phyloP scores from a whole-genome alignment of 2,888 invertebrate species.

The Meloe dianella region DNA sequence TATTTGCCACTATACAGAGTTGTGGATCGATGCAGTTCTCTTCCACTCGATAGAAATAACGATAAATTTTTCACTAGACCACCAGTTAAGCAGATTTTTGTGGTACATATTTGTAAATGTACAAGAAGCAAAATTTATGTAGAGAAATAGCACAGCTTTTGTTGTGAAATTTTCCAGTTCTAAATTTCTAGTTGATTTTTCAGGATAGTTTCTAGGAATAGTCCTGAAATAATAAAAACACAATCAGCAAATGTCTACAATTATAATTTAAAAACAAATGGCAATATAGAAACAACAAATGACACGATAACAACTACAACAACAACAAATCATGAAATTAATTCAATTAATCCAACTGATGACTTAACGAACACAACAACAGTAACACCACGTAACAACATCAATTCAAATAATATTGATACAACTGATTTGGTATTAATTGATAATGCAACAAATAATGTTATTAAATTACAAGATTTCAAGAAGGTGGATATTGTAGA shows the following conservation, averaged over 20 bases:
- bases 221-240: slow-evolving; percentile 20
- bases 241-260: slow-evolving; percentile 26
- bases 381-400: slow-evolving; percentile 10
- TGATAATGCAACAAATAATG: slow-evolving; percentile 51
- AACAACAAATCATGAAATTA: slow-evolving; percentile 12
- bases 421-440: slow-evolving; percentile 46
- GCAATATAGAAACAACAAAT: slow-evolving; percentile 25
- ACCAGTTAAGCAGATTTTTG: too few relatives aligned
- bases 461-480: slow-evolving; percentile 49
- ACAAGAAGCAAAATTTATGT: not conserved
- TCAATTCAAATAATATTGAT: slow-evolving; percentile 17
- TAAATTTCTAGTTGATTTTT: slow-evolving; percentile 19
- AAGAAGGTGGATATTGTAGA: slow-evolving; percentile 46
- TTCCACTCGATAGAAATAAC: too few relatives aligned
- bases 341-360: not conserved
- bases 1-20: too few relatives aligned
- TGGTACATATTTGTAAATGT: too few relatives aligned
- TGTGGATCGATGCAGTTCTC: too few relatives aligned
- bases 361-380: not conserved
- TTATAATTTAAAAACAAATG: slow-evolving; percentile 32
- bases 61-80: too few relatives aligned
- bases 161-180: not conserved
- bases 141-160: not conserved
- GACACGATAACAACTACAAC: slow-evolving; percentile 9
- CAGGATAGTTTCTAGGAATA: slow-evolving; percentile 29